These are phyloP conservation scores for Drosophila subpulchrella DNA, from an alignment of 1,140 invertebrate species.

Conservation along the genomic window DNA sequence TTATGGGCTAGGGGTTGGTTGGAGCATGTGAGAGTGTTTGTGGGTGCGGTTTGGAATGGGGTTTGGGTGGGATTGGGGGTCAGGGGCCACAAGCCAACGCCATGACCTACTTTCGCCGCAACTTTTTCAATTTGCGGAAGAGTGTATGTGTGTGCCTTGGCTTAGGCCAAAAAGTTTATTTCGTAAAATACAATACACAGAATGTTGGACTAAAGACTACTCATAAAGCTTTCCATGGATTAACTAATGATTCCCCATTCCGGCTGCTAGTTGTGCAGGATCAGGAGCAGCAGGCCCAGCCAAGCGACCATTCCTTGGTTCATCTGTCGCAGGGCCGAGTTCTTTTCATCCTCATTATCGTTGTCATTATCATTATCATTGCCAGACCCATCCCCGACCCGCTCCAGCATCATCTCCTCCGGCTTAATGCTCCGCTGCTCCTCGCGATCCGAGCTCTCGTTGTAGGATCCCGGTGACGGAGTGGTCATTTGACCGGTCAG, in stretches of 20 bases:
- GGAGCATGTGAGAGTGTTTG: slow-evolving; percentile 11
- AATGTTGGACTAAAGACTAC: slow-evolving; percentile 65
- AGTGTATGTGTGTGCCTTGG: slow-evolving; percentile 35
- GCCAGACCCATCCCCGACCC: not conserved
- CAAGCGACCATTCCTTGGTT: slow-evolving; percentile 32
- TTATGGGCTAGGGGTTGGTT: slow-evolving; percentile 23
- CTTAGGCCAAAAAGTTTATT: slow-evolving; percentile 68
- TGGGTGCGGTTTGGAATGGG: slow-evolving; percentile 10
- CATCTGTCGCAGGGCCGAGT: slow-evolving; percentile 9
- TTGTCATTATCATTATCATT: too few species aligned
- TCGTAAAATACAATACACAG: slow-evolving; percentile 66
- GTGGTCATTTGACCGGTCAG: slow-evolving; percentile 41
- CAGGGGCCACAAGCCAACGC: slow-evolving; percentile 43
- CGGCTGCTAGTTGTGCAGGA: slow-evolving; percentile 14
- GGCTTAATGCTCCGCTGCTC: slow-evolving; percentile 11
- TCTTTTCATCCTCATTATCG: slow-evolving; percentile 2
- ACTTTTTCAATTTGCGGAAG: slow-evolving; percentile 74
- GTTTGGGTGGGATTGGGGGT: not conserved
- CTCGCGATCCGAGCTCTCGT: slow-evolving; percentile 11
- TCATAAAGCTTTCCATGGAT: slow-evolving; percentile 68
- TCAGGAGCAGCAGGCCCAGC: slow-evolving; percentile 44
- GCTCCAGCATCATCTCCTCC: slow-evolving; percentile 54
- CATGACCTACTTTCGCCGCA: slow-evolving; percentile 73
- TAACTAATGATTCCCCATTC: slow-evolving; percentile 34
- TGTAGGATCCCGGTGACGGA: not conserved